Evolutionary conservation across 1,140 invertebrate genomes (phyloP).

Genomic region (Mya arenaria): DNA sequence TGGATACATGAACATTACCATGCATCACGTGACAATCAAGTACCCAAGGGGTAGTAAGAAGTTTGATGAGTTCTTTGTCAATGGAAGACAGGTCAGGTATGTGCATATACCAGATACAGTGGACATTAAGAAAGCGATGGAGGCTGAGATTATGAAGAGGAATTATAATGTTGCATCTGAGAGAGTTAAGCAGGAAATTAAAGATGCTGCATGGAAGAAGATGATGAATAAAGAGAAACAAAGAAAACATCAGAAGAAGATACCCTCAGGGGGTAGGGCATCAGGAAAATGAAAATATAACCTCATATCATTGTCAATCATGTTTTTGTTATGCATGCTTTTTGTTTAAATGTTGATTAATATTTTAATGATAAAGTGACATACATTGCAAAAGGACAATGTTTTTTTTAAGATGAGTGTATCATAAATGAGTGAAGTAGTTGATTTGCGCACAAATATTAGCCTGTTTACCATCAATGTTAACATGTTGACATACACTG

Average conservation of each 20-base stretch:
- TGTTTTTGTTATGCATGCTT: no score
- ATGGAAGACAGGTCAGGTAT: slow-evolving; percentile 85
- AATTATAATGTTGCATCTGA: background rate
- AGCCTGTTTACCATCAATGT: no score
- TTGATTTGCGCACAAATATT: no score
- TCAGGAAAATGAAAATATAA: no score
- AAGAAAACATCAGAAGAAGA: slow-evolving; percentile 14
- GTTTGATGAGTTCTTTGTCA: slow-evolving; percentile 85
- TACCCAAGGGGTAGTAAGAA: slow-evolving; percentile 82
- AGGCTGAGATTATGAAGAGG: slow-evolving; percentile 49
- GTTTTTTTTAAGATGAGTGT: no score
- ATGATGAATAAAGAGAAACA: slow-evolving; percentile 48
- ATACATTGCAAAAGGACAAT: no score
- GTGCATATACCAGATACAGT: slow-evolving; percentile 85
- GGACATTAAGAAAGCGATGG: slow-evolving; percentile 70
- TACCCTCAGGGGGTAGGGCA: no score
- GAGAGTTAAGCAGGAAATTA: slow-evolving; percentile 44
- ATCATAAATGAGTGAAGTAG: no score
- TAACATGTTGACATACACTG: no score
- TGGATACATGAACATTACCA: slow-evolving; percentile 87
- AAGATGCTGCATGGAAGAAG: slow-evolving; percentile 51
- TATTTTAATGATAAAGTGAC: no score
- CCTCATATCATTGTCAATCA: no score
- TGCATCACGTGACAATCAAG: slow-evolving; percentile 84
- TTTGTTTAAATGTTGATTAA: no score